These are phyloP conservation scores for Catotricha subobsoleta DNA, from an alignment of 2,888 invertebrate species.

Conservation along the genomic window DNA sequence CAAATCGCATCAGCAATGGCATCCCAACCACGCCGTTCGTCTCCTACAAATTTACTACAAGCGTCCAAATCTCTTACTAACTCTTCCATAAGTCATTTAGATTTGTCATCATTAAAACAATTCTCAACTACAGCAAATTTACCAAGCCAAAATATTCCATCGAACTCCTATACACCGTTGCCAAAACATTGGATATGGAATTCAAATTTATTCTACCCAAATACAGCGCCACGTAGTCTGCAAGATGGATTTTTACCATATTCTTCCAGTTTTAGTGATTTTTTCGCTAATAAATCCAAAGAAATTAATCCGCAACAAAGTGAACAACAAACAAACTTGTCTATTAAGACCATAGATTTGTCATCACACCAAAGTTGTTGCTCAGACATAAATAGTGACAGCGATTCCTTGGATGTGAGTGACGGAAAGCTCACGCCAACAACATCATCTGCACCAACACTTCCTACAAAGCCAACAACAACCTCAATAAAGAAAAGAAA, in stretches of 20 bases:
- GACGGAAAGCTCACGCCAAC: conserved; percentile 20
- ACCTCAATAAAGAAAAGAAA: conserved; percentile 41
- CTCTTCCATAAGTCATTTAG: conserved; percentile 9
- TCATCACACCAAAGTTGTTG: conserved; percentile 1
- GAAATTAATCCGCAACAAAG: neutral
- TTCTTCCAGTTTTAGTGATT: conserved; percentile 16
- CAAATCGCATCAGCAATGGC: conserved; percentile 9
- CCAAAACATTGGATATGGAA: conserved; percentile 32
- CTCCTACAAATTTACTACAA: too few relatives aligned
- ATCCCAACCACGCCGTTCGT: too few relatives aligned
- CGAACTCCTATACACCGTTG: conserved; percentile 12
- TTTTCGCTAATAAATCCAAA: conserved; percentile 5
- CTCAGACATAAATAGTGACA: conserved; percentile 31
- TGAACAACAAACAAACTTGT: neutral
- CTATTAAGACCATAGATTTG: conserved; percentile 11
- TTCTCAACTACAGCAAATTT: neutral
- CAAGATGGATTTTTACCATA: conserved; percentile 18
- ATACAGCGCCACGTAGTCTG: conserved; percentile 14
- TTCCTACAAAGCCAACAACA: conserved; percentile 15
- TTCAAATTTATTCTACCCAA: conserved; percentile 26
- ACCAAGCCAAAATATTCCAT: conserved; percentile 10
- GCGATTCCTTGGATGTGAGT: conserved; percentile 14
- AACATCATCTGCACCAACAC: conserved; percentile 22
- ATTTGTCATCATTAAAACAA: conserved; percentile 11
- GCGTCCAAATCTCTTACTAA: too few relatives aligned